Percentiles rank a stretch among this genome's conserved stretches.
Conservation (phyloP, 2,888 invertebrate species). For the Podotricha telesiphe region DNA sequence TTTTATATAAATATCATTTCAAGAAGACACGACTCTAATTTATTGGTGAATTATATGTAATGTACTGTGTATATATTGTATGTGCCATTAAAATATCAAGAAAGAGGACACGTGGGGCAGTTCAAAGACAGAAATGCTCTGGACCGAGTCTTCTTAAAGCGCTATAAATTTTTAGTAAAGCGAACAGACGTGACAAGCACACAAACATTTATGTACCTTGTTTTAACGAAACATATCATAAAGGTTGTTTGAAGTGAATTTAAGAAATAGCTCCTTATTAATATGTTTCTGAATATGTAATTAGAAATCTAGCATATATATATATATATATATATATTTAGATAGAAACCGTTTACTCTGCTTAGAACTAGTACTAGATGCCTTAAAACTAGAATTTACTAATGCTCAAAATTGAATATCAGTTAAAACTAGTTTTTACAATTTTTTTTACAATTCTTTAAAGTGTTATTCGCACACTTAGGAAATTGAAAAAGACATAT, state of each 20-base stretch:
- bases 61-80: too few relatives aligned
- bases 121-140: conserved; percentile 64
- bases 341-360: too few relatives aligned
- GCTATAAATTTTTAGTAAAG: conserved; percentile 75
- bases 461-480: too few relatives aligned
- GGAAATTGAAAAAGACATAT: too few relatives aligned
- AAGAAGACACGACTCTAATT: conserved; percentile 16
- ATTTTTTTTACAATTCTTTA: too few relatives aligned
- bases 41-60: conserved; percentile 25
- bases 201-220: conserved; percentile 63
- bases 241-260: conserved; percentile 23
- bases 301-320: not conserved
- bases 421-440: too few relatives aligned
- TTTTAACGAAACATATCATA: conserved; percentile 36
- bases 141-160: conserved; percentile 62
- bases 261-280: conserved; percentile 12
- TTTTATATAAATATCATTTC: conserved; percentile 5
- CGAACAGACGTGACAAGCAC: conserved; percentile 66
- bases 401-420: too few relatives aligned
- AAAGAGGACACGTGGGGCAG: conserved; percentile 46
- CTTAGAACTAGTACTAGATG: too few relatives aligned
- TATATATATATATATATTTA: too few relatives aligned
- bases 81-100: conserved; percentile 39
- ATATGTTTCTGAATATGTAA: not conserved
- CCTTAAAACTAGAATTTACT: too few relatives aligned